These are phyloP conservation scores for Deroplatys truncata DNA, from an alignment of 2,888 invertebrate genomes.

Conservation along the genomic window DNA sequence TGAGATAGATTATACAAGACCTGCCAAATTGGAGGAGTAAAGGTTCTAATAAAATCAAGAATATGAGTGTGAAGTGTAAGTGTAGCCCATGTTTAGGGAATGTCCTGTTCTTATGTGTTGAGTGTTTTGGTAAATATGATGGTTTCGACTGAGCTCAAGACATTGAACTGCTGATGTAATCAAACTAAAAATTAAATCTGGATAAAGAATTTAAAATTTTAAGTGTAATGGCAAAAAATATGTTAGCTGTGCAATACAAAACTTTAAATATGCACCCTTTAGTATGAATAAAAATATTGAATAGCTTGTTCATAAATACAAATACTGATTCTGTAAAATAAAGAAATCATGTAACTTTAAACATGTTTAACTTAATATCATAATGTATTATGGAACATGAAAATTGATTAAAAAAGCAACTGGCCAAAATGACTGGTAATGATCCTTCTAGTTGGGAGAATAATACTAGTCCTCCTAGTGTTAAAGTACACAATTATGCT, in stretches of 20 bases:
- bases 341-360: too few relatives aligned
- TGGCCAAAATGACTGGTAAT: too few relatives aligned
- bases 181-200: neutral
- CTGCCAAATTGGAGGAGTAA: neutral
- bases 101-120: neutral
- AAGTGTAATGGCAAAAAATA: neutral
- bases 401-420: too few relatives aligned
- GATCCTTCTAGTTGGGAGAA: too few relatives aligned
- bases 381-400: too few relatives aligned
- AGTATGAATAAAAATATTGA: neutral
- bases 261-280: neutral
- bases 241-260: neutral
- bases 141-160: neutral
- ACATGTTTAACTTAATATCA: too few relatives aligned
- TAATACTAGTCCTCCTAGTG: too few relatives aligned
- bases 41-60: neutral
- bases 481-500: too few relatives aligned
- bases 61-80: neutral
- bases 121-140: neutral
- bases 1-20: neutral
- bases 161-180: neutral
- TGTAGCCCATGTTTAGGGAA: neutral
- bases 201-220: neutral
- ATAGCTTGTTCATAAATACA: neutral
- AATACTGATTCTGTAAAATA: neutral